Percentiles rank a stretch among this genome's conserved stretches.
Evolutionary conservation across 92 coral and sea anemone species (phyloP).

Genomic region (Palythoa grandis): DNA sequence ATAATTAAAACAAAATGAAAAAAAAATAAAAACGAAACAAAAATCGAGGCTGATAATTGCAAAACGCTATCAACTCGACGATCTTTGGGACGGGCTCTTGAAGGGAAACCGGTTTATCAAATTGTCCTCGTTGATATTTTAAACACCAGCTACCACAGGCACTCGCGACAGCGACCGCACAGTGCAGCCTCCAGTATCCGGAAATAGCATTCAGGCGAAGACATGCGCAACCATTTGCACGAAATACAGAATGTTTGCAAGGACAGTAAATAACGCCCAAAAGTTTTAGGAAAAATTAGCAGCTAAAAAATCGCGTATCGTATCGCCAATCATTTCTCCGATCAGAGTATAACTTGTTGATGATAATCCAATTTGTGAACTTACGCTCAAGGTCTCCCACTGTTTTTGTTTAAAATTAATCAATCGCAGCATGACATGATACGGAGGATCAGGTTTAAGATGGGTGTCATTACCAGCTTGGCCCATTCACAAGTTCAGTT

Average conservation of each 20-base stretch:
- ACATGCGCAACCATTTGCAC: neutral
- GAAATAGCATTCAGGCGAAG: constrained; percentile 12
- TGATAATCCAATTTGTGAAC: constrained; percentile 35
- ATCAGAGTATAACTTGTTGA: neutral
- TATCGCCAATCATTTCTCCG: constrained; percentile 8
- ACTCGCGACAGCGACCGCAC: neutral
- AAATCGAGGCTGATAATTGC: too few species aligned
- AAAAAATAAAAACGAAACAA: too few species aligned
- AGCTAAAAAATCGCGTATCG: constrained; percentile 9
- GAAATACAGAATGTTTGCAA: neutral
- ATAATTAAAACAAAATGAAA: too few species aligned
- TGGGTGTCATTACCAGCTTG: constrained; percentile 34
- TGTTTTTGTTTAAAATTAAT: constrained; percentile 46
- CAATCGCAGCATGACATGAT: constrained; percentile 34
- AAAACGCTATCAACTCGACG: too few species aligned
- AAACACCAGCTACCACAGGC: neutral
- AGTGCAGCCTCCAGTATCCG: neutral
- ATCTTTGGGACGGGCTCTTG: neutral
- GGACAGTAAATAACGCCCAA: neutral
- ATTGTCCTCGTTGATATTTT: neutral
- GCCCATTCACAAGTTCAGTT: constrained; percentile 18
- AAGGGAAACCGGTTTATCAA: neutral
- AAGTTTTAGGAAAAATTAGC: constrained; percentile 31
- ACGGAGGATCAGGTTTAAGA: constrained; percentile 29
- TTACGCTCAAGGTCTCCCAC: constrained; percentile 26